phyloP scores from a whole-genome alignment of 2,113 vertebrate species.

The zebrafish (Danio rerio) region GRCz12tu NC_133181.1:62089001-62089500 shows the following conservation, averaged over 20 bases:
- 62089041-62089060: constrained; percentile 33
- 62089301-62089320: constrained; percentile 33
- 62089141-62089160: constrained; percentile 26
- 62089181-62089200: constrained; percentile 65
- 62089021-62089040: neutral
- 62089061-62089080: constrained; percentile 29
- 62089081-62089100: constrained; percentile 19
- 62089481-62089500: too few species aligned
- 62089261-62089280: constrained; percentile 47
- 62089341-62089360: neutral
- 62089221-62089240: constrained; percentile 54
- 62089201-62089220: constrained; percentile 59
- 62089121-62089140: neutral
- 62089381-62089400: too few species aligned
- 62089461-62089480: too few species aligned
- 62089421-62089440: too few species aligned
- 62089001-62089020: constrained; percentile 42
- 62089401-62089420: too few species aligned
- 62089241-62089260: constrained; percentile 63
- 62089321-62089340: neutral
- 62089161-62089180: constrained; percentile 54
- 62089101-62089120: neutral
- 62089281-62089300: constrained; percentile 47
- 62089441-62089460: too few species aligned
- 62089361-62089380: too few species aligned